Percentiles rank a stretch among this genome's conserved stretches.
Evolutionary conservation across 2,888 invertebrate genomes (phyloP).

Genomic region (Plebejus melissa): DNA sequence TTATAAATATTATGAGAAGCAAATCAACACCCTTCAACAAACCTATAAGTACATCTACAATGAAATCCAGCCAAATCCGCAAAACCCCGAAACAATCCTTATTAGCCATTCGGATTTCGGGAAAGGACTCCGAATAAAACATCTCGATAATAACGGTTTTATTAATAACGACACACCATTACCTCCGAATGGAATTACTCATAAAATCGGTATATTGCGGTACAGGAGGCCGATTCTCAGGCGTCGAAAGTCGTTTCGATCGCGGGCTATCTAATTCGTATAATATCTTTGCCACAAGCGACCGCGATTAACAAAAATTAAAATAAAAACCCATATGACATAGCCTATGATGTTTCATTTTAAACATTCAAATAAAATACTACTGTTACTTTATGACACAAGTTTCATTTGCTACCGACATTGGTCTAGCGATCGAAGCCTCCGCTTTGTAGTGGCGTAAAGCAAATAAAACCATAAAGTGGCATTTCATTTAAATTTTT

Average conservation of each 20-base stretch:
- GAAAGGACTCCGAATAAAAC: background rate
- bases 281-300: too few species aligned
- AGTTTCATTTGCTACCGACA: too few species aligned
- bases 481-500: too few species aligned
- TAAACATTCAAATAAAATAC: too few species aligned
- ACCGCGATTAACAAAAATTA: too few species aligned
- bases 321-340: too few species aligned
- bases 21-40: background rate
- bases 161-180: conserved; percentile 6
- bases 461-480: too few species aligned
- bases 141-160: conserved; percentile 9
- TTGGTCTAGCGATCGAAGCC: too few species aligned
- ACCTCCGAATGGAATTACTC: conserved; percentile 15
- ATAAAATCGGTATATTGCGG: conserved; percentile 13
- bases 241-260: background rate
- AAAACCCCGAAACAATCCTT: background rate
- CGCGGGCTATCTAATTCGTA: background rate
- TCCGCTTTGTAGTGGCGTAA: too few species aligned
- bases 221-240: background rate
- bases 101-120: background rate
- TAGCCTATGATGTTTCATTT: too few species aligned
- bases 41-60: background rate
- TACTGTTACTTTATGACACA: too few species aligned
- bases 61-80: background rate
- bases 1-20: background rate